Conservation (phyloP, 2,888 invertebrate genomes). For the Diarsia dahlii region DNA sequence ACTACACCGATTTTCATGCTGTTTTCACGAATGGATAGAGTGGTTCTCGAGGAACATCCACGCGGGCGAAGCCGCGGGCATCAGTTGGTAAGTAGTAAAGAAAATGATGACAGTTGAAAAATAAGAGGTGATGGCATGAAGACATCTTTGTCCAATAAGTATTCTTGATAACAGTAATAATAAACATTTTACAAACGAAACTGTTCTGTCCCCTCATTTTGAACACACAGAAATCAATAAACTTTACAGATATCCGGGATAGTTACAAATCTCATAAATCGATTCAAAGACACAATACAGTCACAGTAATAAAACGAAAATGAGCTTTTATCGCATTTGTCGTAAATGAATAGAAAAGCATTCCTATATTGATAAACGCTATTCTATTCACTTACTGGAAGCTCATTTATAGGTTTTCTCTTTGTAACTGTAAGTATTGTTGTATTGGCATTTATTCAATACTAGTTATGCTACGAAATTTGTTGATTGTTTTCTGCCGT, state of each 20-base stretch:
- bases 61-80: no score
- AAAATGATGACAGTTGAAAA: not conserved
- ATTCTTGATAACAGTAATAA: not conserved
- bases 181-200: not conserved
- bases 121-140: not conserved
- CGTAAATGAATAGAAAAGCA: not conserved
- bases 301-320: slow-evolving; percentile 7
- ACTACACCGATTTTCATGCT: no score
- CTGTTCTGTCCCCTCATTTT: not conserved
- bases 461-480: not conserved
- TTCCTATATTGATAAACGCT: not conserved
- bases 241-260: not conserved
- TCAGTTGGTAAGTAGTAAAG: no score
- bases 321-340: not conserved
- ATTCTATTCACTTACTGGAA: slow-evolving; percentile 3
- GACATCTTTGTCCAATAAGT: not conserved
- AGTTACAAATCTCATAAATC: slow-evolving; percentile 6
- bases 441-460: not conserved
- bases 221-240: not conserved
- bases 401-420: not conserved
- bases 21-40: no score
- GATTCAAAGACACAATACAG: not conserved
- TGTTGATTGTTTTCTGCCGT: no score
- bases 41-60: no score
- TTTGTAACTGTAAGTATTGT: not conserved